phyloP scores from a whole-genome alignment of 2,797 vertebrate species.

The Eidolon dupreanum region DNA sequence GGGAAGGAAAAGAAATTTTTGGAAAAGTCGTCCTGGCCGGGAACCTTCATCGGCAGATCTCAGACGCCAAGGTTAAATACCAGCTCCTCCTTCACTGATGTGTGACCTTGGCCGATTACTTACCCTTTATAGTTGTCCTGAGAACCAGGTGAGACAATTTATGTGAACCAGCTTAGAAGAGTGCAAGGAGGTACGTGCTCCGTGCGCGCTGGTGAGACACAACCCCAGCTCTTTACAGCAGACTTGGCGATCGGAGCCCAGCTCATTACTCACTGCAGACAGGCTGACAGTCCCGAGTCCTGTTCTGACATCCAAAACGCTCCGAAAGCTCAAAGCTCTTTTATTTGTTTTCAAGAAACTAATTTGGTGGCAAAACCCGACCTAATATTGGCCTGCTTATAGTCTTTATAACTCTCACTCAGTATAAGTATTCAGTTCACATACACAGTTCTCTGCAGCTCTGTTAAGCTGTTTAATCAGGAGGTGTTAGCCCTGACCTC shows the following conservation, averaged over 20 bases:
- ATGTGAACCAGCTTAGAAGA: not conserved
- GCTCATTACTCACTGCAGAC: no score
- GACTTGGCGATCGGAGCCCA: not conserved
- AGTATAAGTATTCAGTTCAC: no score
- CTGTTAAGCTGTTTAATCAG: not conserved
- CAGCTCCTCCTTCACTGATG: not conserved
- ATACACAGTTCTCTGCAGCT: not conserved
- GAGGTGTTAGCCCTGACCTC: not conserved
- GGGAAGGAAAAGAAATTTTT: not conserved
- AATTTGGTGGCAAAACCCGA: not conserved
- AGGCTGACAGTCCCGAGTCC: not conserved
- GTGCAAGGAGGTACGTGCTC: not conserved
- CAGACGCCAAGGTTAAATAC: not conserved
- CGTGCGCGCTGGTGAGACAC: not conserved
- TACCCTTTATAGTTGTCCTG: not conserved
- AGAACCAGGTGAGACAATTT: not conserved
- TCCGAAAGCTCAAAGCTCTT: not conserved
- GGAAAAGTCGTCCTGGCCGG: not conserved
- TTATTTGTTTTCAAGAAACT: not conserved
- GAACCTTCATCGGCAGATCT: not conserved
- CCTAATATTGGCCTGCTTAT: not conserved
- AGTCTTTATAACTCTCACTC: no score
- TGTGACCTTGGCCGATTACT: not conserved
- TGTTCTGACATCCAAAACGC: not conserved
- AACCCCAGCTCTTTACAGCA: not conserved